A percentile compares a stretch with the other conserved stretches of the same genome.
phyloP scores from a whole-genome alignment of 2,888 invertebrate species.

The Dione vanillae region DNA sequence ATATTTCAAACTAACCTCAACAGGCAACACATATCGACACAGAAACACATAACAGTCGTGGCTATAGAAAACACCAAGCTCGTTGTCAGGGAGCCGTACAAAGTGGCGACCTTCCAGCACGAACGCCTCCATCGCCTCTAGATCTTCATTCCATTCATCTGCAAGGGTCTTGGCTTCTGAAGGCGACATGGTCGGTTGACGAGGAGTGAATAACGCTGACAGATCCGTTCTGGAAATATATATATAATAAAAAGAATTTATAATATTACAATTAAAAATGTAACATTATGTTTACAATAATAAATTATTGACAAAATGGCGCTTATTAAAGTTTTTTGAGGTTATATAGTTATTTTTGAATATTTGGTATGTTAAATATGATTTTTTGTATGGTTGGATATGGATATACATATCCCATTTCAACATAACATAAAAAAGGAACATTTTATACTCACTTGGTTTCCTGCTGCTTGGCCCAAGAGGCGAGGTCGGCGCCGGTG shows the following conservation, averaged over 20 bases:
- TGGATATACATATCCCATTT: too few relatives aligned
- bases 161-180: constrained; percentile 94
- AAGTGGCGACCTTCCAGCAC: constrained; percentile 98
- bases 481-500: constrained; percentile 97
- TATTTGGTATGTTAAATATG: too few relatives aligned
- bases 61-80: constrained; percentile 95
- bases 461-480: constrained; percentile 95
- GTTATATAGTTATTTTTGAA: too few relatives aligned
- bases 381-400: too few relatives aligned
- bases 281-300: too few relatives aligned
- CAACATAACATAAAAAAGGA: background rate
- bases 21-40: constrained; percentile 96
- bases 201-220: constrained; percentile 96
- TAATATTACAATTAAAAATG: too few relatives aligned
- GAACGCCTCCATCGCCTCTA: constrained; percentile 98
- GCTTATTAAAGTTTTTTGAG: too few relatives aligned
- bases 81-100: constrained; percentile 97
- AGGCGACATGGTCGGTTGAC: constrained; percentile 94
- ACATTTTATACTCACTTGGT: constrained; percentile 85
- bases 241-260: background rate
- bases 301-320: too few relatives aligned
- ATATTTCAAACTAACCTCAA: constrained; percentile 69
- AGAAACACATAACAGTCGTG: constrained; percentile 99
- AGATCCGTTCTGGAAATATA: constrained; percentile 90
- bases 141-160: constrained; percentile 99